Base-by-base conservation (phyloP, 2,113 vertebrate species). In the Eptesicus fuscus region DNA sequence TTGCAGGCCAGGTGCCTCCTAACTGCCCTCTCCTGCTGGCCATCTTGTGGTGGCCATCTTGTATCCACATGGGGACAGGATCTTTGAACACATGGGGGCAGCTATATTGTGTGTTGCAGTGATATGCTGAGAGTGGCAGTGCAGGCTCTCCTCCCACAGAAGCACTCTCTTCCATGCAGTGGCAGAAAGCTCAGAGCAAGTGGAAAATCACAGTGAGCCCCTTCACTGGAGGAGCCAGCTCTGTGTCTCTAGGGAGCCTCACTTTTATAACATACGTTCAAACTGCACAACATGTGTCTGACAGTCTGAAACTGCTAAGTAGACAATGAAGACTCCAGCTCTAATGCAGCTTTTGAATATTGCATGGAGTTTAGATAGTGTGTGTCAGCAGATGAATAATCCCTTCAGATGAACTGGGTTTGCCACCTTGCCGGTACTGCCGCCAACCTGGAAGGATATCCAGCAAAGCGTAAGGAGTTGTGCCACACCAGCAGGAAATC, bases 321-420 rank as follows among this genome's bases (percentile, higher is more conserved):
- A 90, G 51, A 94, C 37, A 83, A 47, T 5, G 59, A 95, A 78
- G 49, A 23, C 9, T 79, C 83, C 85, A 23, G 53, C 61, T 67
- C 20, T 65, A 61, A 77, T 20, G 10, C 6, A 49, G 8, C 47
- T 96, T 97, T 90, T 35, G 42, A 93, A 97, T 95, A 90, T 8
- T 65, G 13, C 23, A 63, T 18, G 13, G 71, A 9, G 3, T 74
- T 96, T 96, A 53, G 16, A 47, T 32, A 77, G 92, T 9, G 16
- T 65, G 14, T 78, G 22, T 49, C 18, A 87, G 5, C 0, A 5
- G 12, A 2, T 13, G 63, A 93, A 28, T 16, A 56, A 93, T 91
- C 73, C 44, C 10, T 49, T 84, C 67, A 93, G 63, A 83, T 35
- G 30, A 53, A 12, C 84, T 65, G 30, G 23, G 76, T 49, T 30